Base-by-base conservation (phyloP, 2,797 vertebrate genomes). In the Hybognathus amarus region DNA sequence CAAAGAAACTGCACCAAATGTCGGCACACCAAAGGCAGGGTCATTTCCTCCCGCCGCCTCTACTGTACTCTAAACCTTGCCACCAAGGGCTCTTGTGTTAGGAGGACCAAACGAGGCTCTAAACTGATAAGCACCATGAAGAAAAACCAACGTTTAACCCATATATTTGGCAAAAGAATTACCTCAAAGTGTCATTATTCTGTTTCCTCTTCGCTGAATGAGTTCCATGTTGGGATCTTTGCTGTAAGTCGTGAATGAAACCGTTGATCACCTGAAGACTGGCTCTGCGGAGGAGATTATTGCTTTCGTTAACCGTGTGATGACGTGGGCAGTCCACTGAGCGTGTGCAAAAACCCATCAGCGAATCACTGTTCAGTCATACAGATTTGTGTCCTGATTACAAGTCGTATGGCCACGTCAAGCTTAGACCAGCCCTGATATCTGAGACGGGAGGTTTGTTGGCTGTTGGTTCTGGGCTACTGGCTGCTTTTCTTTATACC, bases 281-380 rank as follows among this genome's bases (percentile, higher is more conserved):
- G 77, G 84, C 75, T 91, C 88, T 90, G 91, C 89, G 92, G 86
- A 93, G 94, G 93, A 87, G 83, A 92, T 95, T 95, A 95, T 95
- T 96, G 95, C 94, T 96, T 94, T 92, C 90, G 91, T 92, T 92
- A 92, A 93, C 91, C 89, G 91, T 93, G 42, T 88, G 92, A 91
- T 89, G 92, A 91, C 89, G 91, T 90, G 90, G 90, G 90, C 89
- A 90, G 90, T 88, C 91, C 85, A 83, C 85, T 77, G 83, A 87
- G 92, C 90, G 70, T 93, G 90, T 89, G 92, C 92, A 91, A 91
- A 89, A 92, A 91, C 90, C 84, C 79, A 91, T 92, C 92, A 92
- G 92, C 93, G 86, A 91, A 89, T 90, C 91, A 90, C 91, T 87
- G 79, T 92, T 92, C 91, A 93, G 90, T 86, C 80, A 79, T 87